Evolutionary conservation across 2,888 invertebrate species (phyloP).

Genomic region (Drosophila neutralis): DNA sequence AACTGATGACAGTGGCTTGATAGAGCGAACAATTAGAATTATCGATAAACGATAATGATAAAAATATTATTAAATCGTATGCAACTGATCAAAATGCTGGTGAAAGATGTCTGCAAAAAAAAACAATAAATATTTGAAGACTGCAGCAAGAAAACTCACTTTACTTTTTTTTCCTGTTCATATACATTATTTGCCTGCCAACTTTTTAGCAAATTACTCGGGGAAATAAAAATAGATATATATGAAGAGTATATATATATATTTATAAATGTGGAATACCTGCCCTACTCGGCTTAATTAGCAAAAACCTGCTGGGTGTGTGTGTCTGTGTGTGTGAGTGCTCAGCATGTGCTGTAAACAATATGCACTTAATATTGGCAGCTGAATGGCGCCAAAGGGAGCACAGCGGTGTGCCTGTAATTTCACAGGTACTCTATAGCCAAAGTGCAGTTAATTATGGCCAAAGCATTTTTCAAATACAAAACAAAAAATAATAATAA

Average conservation of each 20-base stretch:
- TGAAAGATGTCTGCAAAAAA: neutral
- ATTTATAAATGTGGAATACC: neutral
- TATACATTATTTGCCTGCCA: neutral
- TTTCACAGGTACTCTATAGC: constrained; percentile 41
- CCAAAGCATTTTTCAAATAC: constrained; percentile 45
- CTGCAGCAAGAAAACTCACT: neutral
- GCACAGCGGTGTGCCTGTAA: constrained; percentile 26
- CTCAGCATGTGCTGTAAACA: constrained; percentile 37
- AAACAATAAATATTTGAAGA: neutral
- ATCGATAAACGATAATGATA: neutral
- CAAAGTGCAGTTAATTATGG: constrained; percentile 51
- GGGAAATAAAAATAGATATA: neutral
- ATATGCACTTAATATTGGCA: constrained; percentile 48
- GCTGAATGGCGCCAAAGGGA: constrained; percentile 30
- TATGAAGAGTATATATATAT: constrained; percentile 1
- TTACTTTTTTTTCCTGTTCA: neutral
- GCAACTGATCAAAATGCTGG: neutral
- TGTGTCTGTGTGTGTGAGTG: constrained; percentile 5
- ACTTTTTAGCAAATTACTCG: constrained; percentile 18
- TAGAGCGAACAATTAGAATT: neutral
- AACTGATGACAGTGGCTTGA: neutral
- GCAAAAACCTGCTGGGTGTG: constrained; percentile 29
- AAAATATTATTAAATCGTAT: neutral
- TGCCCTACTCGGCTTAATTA: constrained; percentile 46
- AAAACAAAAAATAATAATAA: constrained; percentile 1